Conservation (phyloP, 2,113 vertebrate genomes). For the Anhinga rufa region DNA sequence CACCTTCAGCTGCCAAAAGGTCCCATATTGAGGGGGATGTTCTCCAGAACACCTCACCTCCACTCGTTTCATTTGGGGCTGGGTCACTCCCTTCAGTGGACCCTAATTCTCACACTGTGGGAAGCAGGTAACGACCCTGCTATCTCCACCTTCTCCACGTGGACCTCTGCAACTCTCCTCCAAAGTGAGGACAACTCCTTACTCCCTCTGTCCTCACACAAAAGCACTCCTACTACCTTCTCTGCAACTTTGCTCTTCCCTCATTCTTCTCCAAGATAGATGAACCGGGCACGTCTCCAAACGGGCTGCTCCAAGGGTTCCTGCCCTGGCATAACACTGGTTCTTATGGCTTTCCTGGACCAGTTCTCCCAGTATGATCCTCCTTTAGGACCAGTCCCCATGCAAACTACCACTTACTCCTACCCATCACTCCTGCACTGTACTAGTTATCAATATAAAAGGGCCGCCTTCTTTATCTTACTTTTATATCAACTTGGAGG, state of each 20-base stretch:
- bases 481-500: neutral
- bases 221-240: neutral
- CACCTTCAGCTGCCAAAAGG: neutral
- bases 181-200: neutral
- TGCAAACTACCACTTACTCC: neutral
- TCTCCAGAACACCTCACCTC: neutral
- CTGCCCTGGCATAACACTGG: neutral
- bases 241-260: neutral
- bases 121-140: accelerated
- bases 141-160: neutral
- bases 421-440: neutral
- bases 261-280: neutral
- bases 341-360: neutral
- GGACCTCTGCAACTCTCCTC: neutral
- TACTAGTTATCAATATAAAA: neutral
- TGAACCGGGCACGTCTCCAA: neutral
- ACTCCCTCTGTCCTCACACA: neutral
- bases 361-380: neutral
- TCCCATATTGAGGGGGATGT: accelerated
- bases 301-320: neutral
- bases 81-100: neutral
- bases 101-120: neutral
- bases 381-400: neutral
- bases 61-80: neutral
- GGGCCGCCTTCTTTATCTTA: neutral